phyloP scores from a whole-genome alignment of 2,888 invertebrate genomes.

The Myopa tessellatipennis region DNA sequence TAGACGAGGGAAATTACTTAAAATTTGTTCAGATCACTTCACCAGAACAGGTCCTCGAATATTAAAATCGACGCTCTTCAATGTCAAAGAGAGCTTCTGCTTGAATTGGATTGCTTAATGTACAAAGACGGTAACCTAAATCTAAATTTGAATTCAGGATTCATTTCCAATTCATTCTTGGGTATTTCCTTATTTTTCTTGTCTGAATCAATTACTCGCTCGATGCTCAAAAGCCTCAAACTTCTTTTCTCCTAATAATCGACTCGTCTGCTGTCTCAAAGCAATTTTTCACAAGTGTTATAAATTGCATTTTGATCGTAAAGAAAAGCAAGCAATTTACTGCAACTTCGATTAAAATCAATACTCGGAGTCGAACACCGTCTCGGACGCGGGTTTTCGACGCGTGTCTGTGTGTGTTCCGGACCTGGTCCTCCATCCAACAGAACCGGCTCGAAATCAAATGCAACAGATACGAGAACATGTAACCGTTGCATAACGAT shows the following conservation, averaged over 20 bases:
- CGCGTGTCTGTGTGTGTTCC: slow-evolving; percentile 29
- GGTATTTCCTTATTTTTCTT: too few relatives aligned
- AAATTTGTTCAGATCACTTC: background rate
- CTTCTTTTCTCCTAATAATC: background rate
- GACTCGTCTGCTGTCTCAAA: background rate
- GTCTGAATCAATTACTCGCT: too few relatives aligned
- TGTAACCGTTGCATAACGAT: slow-evolving; percentile 25
- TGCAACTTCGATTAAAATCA: slow-evolving; percentile 66
- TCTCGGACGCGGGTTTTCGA: background rate
- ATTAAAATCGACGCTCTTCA: too few relatives aligned
- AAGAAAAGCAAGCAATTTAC: slow-evolving; percentile 54
- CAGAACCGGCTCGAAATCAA: slow-evolving; percentile 20
- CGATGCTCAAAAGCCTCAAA: background rate
- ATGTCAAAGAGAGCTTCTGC: too few relatives aligned
- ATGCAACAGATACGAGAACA: background rate
- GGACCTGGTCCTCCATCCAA: slow-evolving; percentile 6
- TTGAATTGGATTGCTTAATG: too few relatives aligned
- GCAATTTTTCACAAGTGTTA: slow-evolving; percentile 54
- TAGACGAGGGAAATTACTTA: background rate
- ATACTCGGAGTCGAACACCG: slow-evolving; percentile 48
- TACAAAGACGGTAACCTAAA: too few relatives aligned
- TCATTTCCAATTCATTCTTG: too few relatives aligned
- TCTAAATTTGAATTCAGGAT: too few relatives aligned
- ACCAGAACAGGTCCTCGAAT: too few relatives aligned
- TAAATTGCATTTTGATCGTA: slow-evolving; percentile 51